phyloP scores from a whole-genome alignment of 2,113 vertebrate species.

The Rhynchomys soricoides region DNA sequence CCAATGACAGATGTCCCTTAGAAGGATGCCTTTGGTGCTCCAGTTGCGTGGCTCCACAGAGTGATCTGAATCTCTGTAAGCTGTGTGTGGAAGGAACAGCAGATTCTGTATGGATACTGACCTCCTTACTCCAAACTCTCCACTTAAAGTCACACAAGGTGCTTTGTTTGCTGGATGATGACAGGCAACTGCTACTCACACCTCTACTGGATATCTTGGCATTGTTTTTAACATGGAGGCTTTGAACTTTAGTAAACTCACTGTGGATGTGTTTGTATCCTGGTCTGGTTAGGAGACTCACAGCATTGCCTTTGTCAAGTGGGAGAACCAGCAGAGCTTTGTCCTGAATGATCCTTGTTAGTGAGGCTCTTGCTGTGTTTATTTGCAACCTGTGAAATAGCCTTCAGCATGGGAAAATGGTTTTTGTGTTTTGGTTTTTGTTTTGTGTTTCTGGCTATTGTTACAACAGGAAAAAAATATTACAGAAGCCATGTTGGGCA shows the following conservation, averaged over 20 bases:
- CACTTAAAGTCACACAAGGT: not conserved
- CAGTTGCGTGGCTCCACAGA: not conserved
- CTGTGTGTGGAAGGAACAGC: not conserved
- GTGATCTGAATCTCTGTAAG: not conserved
- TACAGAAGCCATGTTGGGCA: not conserved
- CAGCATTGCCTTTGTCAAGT: not conserved
- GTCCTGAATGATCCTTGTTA: not conserved
- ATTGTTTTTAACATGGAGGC: slow-evolving; percentile 23
- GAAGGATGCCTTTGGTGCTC: not conserved
- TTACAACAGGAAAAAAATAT: not conserved
- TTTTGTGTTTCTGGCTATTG: not conserved
- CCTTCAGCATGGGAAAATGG: not conserved
- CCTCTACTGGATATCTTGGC: not conserved
- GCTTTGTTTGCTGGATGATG: not conserved
- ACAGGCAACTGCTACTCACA: not conserved
- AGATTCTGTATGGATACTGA: not conserved
- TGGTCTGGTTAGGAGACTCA: not conserved
- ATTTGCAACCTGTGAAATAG: slow-evolving; percentile 35
- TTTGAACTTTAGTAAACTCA: slow-evolving; percentile 20
- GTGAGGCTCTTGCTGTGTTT: slow-evolving; percentile 50
- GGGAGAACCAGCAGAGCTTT: slow-evolving; percentile 44
- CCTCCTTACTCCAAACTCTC: not conserved
- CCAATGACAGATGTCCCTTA: not conserved
- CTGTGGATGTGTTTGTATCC: not conserved
- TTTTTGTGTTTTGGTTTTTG: not conserved